A percentile compares a stretch with the other conserved stretches of the same genome.
Evolutionary conservation across 2,888 invertebrate species (phyloP).

Genomic region (Drosophila putrida): DNA sequence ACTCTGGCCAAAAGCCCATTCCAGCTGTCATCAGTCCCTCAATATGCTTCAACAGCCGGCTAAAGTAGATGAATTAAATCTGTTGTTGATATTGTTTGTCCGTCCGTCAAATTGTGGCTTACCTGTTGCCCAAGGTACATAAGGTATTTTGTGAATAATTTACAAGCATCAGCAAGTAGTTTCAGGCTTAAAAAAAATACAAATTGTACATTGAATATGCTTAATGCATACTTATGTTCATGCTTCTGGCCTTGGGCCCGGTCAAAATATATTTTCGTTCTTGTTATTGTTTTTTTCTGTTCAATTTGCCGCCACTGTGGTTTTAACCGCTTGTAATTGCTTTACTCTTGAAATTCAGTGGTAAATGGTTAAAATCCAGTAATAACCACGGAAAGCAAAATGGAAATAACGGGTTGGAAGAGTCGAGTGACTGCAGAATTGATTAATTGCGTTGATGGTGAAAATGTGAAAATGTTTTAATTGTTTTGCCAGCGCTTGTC

Average conservation of each 20-base stretch:
- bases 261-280: constrained; percentile 22
- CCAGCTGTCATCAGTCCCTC: constrained; percentile 17
- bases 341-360: constrained; percentile 52
- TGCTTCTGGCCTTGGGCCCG: background rate
- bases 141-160: constrained; percentile 45
- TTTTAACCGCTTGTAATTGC: constrained; percentile 61
- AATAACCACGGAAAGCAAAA: constrained; percentile 34
- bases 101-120: constrained; percentile 36
- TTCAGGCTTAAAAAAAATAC: constrained; percentile 21
- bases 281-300: constrained; percentile 26
- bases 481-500: constrained; percentile 37
- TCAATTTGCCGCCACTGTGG: constrained; percentile 55
- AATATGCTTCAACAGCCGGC: constrained; percentile 12
- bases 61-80: constrained; percentile 35
- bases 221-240: constrained; percentile 50
- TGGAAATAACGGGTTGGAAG: constrained; percentile 5
- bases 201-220: constrained; percentile 29
- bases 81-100: constrained; percentile 16
- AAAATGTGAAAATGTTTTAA: constrained; percentile 57
- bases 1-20: constrained; percentile 30
- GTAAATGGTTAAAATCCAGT: constrained; percentile 28
- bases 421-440: constrained; percentile 43
- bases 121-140: constrained; percentile 7
- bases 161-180: constrained; percentile 31
- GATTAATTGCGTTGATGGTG: constrained; percentile 54